Base-by-base conservation (phyloP, 1,140 invertebrate genomes). In the Musca vetustissima region DNA sequence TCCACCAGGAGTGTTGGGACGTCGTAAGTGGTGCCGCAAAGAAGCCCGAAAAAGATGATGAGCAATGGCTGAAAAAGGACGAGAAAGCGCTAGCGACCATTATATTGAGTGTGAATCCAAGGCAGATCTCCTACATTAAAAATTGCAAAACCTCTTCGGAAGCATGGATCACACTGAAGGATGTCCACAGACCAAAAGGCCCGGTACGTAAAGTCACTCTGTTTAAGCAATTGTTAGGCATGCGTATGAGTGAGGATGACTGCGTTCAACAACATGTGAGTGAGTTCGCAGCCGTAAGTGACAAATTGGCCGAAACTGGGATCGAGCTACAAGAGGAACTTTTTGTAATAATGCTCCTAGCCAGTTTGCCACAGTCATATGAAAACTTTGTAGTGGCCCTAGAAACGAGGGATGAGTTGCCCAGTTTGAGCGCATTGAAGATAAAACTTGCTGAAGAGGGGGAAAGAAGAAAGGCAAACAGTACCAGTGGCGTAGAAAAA, bases 311-410 rank as follows among this genome's bases (percentile, higher is more conserved):
- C 4, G 71, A 69, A 64, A 65, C 64, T n/a, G 66, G 49, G 9
- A 61, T 71, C n/a, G 22, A 14, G 1, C n/a, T 71, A 1, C 49
- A 57, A 36, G 68, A 72, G 11, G 69, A 72, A 15, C 47, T 72
- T 17, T 67, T 72, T 2, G 17, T 55, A 1, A 64, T 70, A 25
- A 68, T 68, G 47, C 36, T 65, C 8, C 17, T 72, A 19, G 36
- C 65, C 0, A 68, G 64, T 19, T 48, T 70, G 1, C 57, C 65
- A 14, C 55, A 50, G 15, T 9, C 21, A 4, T 72, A 25, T 43
- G 71, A 70, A 49, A 72, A 70, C 47, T 70, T 72, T 14, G 68
- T 72, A 0, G 66, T 72, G 2, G 71, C 68, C 14, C 25, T 72
- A 14, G 71, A 72, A 65, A 50, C 65, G 15, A 13, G 71, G 4